Base-by-base conservation (phyloP, 2,888 invertebrate species). In the Drosophila nr. fundita region DNA sequence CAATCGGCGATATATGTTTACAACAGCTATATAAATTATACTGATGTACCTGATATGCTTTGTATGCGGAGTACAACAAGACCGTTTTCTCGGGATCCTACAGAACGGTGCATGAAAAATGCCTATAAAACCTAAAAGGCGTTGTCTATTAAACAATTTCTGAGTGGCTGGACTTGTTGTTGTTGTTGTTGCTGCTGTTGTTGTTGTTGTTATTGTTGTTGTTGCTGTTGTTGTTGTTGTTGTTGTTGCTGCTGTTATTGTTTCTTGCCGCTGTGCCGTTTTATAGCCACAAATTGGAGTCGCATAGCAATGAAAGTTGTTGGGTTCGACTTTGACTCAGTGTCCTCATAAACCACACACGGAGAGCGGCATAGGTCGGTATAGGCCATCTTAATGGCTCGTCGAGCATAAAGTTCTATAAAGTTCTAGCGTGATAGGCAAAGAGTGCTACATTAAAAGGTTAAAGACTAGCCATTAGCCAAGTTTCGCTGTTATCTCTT, bases 401-500 rank as follows among this genome's bases (percentile, higher is more conserved):
- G 62, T 18, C 70, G 59, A 60, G 77, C 67, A 73, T 82, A 80
- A 80, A 80, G 69, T 82, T 80, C 57, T 79, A 67, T 76, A 76
- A 82, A 80, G 70, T 84, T 76, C 74, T 49, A 32, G 48, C 60
- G 58, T 82, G 84, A 85, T 85, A 85, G 82, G 82, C 69, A 66
- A 79, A 68, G 77, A 87, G 87, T 73, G 89, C 75, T 76, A 80
- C 86, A 85, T 89, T 85, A 85, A 85, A 85, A 80, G 83, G 88
- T 89, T 85, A 85, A 85, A 85, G 84, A 89, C 85, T 77, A 87
- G 72, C 85, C 89, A 84, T 84, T 89, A 84, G 84, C 89, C 84
- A 84, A 89, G 84, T 78, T 78, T 80, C 54, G 81, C 78, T 78
- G 68, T 80, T 78, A 78, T 78, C 78, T 71, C 40, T 8, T 55